Conservation (phyloP, 2,113 vertebrate genomes). For the Clarias batrachus region DNA sequence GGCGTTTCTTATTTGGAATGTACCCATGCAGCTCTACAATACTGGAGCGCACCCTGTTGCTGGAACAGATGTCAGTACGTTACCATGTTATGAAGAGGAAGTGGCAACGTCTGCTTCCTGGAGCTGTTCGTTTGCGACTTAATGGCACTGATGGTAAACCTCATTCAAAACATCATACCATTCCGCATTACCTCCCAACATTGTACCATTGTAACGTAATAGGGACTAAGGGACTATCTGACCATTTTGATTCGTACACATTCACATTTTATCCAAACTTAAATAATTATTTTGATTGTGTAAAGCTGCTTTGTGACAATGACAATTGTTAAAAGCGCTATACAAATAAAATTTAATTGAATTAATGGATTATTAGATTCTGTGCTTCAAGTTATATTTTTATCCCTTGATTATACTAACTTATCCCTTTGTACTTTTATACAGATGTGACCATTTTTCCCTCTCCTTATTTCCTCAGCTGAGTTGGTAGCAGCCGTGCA, state of each 20-base stretch:
- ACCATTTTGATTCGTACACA: no score
- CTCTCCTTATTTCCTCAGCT: conserved; percentile 53
- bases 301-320: no score
- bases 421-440: background rate
- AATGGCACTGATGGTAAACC: conserved; percentile 75
- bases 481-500: conserved; percentile 71
- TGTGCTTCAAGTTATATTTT: background rate
- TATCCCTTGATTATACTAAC: background rate
- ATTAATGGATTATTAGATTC: background rate
- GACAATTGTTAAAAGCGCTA: no score
- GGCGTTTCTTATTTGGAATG: conserved; percentile 79
- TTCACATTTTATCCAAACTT: no score
- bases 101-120: conserved; percentile 73
- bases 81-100: conserved; percentile 75
- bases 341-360: no score
- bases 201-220: no score
- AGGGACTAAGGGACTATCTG: no score
- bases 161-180: background rate
- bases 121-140: conserved; percentile 60
- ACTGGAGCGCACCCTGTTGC: conserved; percentile 71
- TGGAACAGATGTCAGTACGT: conserved; percentile 69
- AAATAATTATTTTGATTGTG: no score
- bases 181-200: background rate
- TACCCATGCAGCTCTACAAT: conserved; percentile 75
- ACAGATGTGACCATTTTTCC: background rate